phyloP scores from a whole-genome alignment of 1,140 invertebrate species.

The Stenopsyche tienmushanensis region DNA sequence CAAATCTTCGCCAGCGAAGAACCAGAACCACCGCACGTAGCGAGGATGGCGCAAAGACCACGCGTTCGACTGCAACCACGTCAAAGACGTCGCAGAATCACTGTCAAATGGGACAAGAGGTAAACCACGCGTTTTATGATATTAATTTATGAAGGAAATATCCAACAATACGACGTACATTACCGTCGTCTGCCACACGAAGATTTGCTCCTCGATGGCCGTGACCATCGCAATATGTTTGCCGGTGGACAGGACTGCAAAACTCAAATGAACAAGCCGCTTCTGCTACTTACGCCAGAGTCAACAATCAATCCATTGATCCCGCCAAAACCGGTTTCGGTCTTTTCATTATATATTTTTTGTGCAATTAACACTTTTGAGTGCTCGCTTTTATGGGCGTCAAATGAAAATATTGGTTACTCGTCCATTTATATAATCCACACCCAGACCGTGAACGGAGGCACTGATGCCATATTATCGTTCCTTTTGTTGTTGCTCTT shows the following conservation, averaged over 20 bases:
- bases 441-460: too few species aligned
- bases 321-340: slow-evolving; percentile 11
- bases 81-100: slow-evolving; percentile 44
- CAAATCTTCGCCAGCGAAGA: slow-evolving; percentile 48
- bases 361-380: slow-evolving; percentile 14
- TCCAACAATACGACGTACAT: too few species aligned
- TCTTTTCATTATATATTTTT: slow-evolving; percentile 11
- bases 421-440: too few species aligned
- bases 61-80: slow-evolving; percentile 42
- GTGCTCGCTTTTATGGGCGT: not conserved
- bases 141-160: too few species aligned
- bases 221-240: not conserved
- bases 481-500: too few species aligned
- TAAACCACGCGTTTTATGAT: too few species aligned
- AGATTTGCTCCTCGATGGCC: too few species aligned
- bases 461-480: too few species aligned
- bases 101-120: slow-evolving; percentile 50
- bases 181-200: too few species aligned
- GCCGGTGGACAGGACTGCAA: not conserved
- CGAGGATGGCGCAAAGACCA: slow-evolving; percentile 37
- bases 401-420: not conserved
- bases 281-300: not conserved
- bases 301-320: slow-evolving; percentile 22
- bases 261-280: too few species aligned
- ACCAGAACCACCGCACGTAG: slow-evolving; percentile 43